Conservation (phyloP, 1,140 invertebrate genomes). For the Drosophila santomea region DNA sequence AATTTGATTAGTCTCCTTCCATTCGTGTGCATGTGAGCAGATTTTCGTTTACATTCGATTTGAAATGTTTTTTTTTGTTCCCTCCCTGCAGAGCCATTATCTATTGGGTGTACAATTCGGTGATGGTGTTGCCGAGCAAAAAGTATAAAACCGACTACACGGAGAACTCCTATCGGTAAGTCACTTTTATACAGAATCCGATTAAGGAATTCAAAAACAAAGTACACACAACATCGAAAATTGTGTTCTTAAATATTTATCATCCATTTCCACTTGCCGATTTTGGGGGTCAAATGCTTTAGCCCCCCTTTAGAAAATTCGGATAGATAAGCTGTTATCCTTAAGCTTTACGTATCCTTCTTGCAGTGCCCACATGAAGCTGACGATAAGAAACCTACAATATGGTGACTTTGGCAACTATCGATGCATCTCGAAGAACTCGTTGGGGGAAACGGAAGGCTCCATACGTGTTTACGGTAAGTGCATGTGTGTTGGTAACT, state of each 20-base stretch:
- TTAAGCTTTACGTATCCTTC: conserved; percentile 39
- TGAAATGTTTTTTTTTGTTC: conserved; percentile 10
- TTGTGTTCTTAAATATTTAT: conserved; percentile 72
- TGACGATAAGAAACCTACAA: conserved; percentile 92
- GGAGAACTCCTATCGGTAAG: conserved; percentile 91
- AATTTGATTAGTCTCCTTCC: conserved; percentile 53
- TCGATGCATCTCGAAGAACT: conserved; percentile 96
- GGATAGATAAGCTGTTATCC: conserved; percentile 32
- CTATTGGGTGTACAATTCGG: conserved; percentile 95
- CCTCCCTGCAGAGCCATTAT: conserved; percentile 89
- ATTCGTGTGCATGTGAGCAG: conserved; percentile 8
- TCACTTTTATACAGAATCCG: conserved; percentile 15
- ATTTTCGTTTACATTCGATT: conserved; percentile 46
- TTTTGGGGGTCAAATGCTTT: conserved; percentile 45
- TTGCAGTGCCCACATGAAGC: conserved; percentile 91
- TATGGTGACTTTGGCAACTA: conserved; percentile 93
- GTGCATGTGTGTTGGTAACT: conserved; percentile 78
- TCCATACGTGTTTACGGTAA: conserved; percentile 96
- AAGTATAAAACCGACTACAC: conserved; percentile 91
- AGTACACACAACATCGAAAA: conserved; percentile 22
- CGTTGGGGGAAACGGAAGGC: conserved; percentile 96
- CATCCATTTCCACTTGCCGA: conserved; percentile 58
- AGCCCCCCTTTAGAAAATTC: not conserved
- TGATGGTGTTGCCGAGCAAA: conserved; percentile 93
- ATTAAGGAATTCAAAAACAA: conserved; percentile 7